Evolutionary conservation across 2,113 vertebrate species (phyloP), one percentile per base, ranked within the genome.

Genomic region (Aphyosemion australe): DNA sequence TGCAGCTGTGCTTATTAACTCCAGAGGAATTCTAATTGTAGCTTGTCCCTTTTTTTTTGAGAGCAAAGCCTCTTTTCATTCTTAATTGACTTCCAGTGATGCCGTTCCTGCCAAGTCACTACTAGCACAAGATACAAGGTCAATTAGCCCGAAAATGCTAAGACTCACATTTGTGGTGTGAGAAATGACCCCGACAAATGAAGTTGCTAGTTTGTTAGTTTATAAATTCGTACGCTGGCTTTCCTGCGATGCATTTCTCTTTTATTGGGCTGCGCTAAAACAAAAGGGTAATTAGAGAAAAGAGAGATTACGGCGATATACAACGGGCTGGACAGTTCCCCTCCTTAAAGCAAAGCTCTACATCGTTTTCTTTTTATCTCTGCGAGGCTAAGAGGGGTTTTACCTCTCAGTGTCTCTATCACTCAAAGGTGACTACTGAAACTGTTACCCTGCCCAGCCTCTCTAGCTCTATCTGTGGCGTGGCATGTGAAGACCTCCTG

Each of bases 401-500:
- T 90, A 85, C 90, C 89, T 88, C 26, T 59, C 34, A 63, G 65
- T 74, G 77, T 80, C 79, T 84, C 90, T 90, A 92, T 91, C 87
- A 85, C 65, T 73, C 12, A 48, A 67, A 71, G 77, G 70, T 74
- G 81, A 64, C 74, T 79, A 79, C 79, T 81, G 88, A 86, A 84
- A 47, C 74, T 73, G 32, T 69, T 60, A 71, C 72, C 60, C 60
- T 26, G 54, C 42, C 66, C 67, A n/a, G 69, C 63, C 66, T 56
- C 72, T 56, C 74, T 20, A 48, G 79, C 78, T 54, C 72, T 87
- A 72, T 89, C 82, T 79, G 75, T 61, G 77, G 54, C 76, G 85
- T 87, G 86, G 82, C 65, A 83, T 84, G 81, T 88, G 86, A 89
- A 77, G 87, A 91, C 89, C 88, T 83, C 85, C 88, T 87, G 87